phyloP scores from a whole-genome alignment of 2,888 invertebrate species.

The Bruchidius siliquastri region DNA sequence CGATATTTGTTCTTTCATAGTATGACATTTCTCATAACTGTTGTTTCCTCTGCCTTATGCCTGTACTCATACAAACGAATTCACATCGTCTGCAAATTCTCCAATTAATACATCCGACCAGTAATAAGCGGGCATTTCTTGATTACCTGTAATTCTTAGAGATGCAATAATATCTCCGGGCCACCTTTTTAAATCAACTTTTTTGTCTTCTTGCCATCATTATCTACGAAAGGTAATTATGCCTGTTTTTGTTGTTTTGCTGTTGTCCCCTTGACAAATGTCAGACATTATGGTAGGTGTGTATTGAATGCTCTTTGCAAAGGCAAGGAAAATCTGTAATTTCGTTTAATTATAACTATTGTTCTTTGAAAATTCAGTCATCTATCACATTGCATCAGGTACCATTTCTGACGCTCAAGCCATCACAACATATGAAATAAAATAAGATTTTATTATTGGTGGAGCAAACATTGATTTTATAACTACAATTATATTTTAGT shows the following conservation, averaged over 20 bases:
- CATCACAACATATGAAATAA: too few relatives aligned
- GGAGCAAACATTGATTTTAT: too few relatives aligned
- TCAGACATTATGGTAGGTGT: not conserved
- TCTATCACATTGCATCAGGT: too few relatives aligned
- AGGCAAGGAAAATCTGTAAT: not conserved
- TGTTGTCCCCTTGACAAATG: not conserved
- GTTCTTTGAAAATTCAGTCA: not conserved
- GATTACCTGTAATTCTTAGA: not conserved
- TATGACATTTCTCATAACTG: too few relatives aligned
- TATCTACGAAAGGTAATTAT: not conserved
- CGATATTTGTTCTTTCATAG: too few relatives aligned
- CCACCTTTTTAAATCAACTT: not conserved
- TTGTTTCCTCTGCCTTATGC: too few relatives aligned
- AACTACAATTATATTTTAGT: too few relatives aligned
- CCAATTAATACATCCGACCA: conserved; percentile 12
- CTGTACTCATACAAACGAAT: conserved; percentile 8
- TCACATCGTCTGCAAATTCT: conserved; percentile 13
- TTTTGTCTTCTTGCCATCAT: not conserved
- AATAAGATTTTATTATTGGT: too few relatives aligned
- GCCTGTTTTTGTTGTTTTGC: not conserved
- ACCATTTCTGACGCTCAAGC: too few relatives aligned
- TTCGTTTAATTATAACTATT: not conserved
- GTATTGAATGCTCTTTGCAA: not conserved
- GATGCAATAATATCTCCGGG: not conserved
- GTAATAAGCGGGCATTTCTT: not conserved